phyloP scores from a whole-genome alignment of 2,113 vertebrate genomes.

The Heloderma charlesbogerti region DNA sequence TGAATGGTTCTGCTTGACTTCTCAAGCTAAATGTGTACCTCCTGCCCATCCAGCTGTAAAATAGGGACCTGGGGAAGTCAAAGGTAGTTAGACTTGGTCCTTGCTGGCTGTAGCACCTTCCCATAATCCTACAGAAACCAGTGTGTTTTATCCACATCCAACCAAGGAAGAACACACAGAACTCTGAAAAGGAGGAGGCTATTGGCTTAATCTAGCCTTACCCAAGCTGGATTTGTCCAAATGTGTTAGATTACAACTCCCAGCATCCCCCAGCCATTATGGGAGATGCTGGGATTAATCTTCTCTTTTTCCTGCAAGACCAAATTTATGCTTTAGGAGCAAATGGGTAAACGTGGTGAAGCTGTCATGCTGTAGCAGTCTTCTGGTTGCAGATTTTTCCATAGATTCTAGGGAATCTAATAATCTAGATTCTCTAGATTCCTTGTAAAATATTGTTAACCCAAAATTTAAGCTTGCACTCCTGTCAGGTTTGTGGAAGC shows the following conservation, averaged over 20 bases:
- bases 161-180: not conserved
- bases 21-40: not conserved
- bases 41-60: not conserved
- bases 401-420: too few species aligned
- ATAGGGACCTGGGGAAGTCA: not conserved
- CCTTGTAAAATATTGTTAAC: too few species aligned
- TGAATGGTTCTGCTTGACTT: conserved; percentile 10
- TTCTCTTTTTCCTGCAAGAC: not conserved
- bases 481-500: too few species aligned
- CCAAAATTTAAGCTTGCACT: too few species aligned
- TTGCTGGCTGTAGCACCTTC: not conserved
- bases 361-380: too few species aligned
- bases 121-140: not conserved
- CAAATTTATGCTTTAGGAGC: not conserved
- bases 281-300: too few species aligned
- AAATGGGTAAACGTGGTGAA: not conserved
- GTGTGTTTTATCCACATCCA: not conserved
- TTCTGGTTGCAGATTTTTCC: too few species aligned
- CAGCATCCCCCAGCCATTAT: too few species aligned
- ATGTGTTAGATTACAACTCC: too few species aligned
- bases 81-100: not conserved
- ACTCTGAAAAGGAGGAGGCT: not conserved
- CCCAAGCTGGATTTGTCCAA: too few species aligned
- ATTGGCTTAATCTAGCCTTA: not conserved
- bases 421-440: too few species aligned